These are phyloP conservation scores for Pristionchus maxplancki DNA, from an alignment of 2,888 invertebrate species.

Conservation along the genomic window DNA sequence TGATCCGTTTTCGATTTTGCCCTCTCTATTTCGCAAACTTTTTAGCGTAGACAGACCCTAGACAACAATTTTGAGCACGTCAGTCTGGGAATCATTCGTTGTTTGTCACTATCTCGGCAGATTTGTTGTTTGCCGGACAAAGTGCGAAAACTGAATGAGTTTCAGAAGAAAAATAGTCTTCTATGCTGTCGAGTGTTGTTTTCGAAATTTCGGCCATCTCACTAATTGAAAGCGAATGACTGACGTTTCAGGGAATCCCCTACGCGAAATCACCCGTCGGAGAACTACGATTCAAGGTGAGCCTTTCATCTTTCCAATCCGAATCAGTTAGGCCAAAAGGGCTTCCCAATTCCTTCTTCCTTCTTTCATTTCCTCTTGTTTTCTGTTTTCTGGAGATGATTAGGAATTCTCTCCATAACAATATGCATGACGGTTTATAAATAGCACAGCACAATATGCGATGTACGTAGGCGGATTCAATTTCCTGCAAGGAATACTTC, in stretches of 20 bases:
- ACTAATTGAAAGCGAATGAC: neutral
- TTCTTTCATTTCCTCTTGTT: neutral
- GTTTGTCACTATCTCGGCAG: neutral
- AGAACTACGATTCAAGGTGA: constrained; percentile 60
- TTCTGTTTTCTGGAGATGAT: neutral
- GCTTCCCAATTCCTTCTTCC: neutral
- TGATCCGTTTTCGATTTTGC: too few species aligned
- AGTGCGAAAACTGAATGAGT: neutral
- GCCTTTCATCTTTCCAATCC: neutral
- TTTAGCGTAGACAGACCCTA: too few species aligned
- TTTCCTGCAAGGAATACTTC: too few species aligned
- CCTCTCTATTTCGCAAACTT: too few species aligned
- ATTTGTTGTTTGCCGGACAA: neutral
- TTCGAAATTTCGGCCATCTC: neutral
- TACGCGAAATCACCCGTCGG: constrained; percentile 64
- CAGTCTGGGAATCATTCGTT: neutral
- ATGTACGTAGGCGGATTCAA: too few species aligned
- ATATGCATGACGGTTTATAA: neutral
- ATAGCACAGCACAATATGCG: neutral
- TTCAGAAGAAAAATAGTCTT: neutral
- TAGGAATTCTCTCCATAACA: neutral
- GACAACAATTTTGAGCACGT: too few species aligned
- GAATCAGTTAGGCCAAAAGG: too few species aligned
- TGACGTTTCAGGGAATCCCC: constrained; percentile 65
- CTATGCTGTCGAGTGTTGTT: neutral